These are phyloP conservation scores for Coranthus polyacanthus DNA, from an alignment of 2,797 vertebrate species.

Conservation along the genomic window DNA sequence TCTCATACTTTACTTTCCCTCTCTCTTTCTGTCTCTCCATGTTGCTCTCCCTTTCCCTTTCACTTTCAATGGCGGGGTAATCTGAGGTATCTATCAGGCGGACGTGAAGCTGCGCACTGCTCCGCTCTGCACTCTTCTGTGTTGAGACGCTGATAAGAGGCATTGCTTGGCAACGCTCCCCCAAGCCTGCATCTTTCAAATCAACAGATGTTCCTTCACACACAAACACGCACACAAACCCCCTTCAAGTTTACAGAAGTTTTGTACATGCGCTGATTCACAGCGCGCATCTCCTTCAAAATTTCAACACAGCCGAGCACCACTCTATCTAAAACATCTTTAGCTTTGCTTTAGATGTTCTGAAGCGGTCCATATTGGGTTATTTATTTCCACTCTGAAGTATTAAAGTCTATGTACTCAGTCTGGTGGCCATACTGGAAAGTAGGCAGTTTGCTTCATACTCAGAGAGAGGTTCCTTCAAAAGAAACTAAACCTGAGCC, in stretches of 20 bases:
- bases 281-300: constrained; percentile 48
- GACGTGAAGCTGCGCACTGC: constrained; percentile 64
- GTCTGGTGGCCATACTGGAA: constrained; percentile 31
- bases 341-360: constrained; percentile 58
- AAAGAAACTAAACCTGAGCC: constrained; percentile 23
- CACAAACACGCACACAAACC: constrained; percentile 45
- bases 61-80: constrained; percentile 61
- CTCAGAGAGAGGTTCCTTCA: constrained; percentile 26
- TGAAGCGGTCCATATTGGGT: constrained; percentile 52
- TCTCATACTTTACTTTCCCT: not conserved
- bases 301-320: constrained; percentile 52
- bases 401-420: constrained; percentile 28
- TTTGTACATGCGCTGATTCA: constrained; percentile 69
- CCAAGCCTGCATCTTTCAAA: constrained; percentile 75
- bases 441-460: constrained; percentile 49
- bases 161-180: constrained; percentile 75
- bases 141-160: constrained; percentile 76
- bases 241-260: constrained; percentile 71
- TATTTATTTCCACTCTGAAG: constrained; percentile 56
- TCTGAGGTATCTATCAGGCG: constrained; percentile 74
- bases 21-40: constrained; percentile 22
- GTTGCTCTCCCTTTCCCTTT: constrained; percentile 19
- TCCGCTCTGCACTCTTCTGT: constrained; percentile 64
- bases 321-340: constrained; percentile 63
- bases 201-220: constrained; percentile 79